Evolutionary conservation across 2,888 invertebrate species (phyloP), one percentile per base, ranked within the genome.

Genomic region (Euzetes globulus): DNA sequence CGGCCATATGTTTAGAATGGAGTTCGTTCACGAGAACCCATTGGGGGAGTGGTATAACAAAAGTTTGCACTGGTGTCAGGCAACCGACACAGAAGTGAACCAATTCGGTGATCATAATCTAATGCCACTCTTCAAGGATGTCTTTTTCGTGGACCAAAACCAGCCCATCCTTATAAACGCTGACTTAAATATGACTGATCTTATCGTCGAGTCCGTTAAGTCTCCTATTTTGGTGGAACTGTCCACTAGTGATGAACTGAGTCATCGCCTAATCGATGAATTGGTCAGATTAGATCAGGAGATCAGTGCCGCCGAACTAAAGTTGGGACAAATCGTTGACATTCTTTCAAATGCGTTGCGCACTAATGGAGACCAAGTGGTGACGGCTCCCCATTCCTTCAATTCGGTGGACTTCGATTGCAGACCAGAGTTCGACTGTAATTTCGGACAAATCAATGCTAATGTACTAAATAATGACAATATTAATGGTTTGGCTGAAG

Each of bases 331-430:
- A 22, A 37, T 71, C 1, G 17, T 47, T 15, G 27, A 71, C 25
- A 1, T 71, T 4, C 9, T 71, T 17, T 25, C 45, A 11, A 25
- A 50, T 71, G 71, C 71, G 3, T 11, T 71, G 71, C 22, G 27
- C 19, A 71, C 50, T n/a, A 15, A 45, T 45, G 71, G 45, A 25
- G 45, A 71, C 25, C 71, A 71, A 71, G 19, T 71, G n/a, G 17
- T 71, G 5, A 71, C 71, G 1, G 45, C 50, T 41, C 17, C 71
- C 17, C 41, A 47, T 11, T 19, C 55, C 5, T 77, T 78, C 72
- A 50, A 78, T 45, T 76, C 76, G 29, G 76, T 72, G 0, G 22
- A 37, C 4, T 78, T 78, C 45, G 68, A 60, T 13, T 77, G 77
- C 45, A 45, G 63, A 45, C 29, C 55, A n/a, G 65, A 47, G 2